phyloP scores from a whole-genome alignment of 2,113 vertebrate species.

The Romanogobio albipinnatus region DNA sequence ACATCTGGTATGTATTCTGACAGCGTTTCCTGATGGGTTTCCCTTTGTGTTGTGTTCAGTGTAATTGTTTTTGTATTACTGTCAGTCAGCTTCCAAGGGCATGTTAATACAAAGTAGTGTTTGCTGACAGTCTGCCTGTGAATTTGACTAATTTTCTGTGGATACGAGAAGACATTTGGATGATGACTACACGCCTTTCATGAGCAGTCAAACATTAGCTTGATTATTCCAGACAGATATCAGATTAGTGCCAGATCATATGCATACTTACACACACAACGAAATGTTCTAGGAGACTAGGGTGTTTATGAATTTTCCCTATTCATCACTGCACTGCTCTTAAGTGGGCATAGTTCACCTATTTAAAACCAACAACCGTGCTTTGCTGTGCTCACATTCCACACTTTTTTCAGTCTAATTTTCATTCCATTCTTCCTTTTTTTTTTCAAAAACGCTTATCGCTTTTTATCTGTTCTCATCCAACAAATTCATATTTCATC shows the following conservation, averaged over 20 bases:
- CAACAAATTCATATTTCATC: too few relatives aligned
- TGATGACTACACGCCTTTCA: not conserved
- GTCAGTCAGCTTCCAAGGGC: not conserved
- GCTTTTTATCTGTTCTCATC: not conserved
- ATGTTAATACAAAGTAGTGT: not conserved
- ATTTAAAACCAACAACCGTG: not conserved
- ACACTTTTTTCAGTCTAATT: not conserved
- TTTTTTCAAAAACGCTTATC: not conserved
- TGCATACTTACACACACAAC: not conserved
- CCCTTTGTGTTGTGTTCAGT: not conserved
- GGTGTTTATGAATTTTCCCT: not conserved
- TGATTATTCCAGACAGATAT: slow-evolving; percentile 8
- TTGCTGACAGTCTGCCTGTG: not conserved
- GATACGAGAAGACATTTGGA: not conserved
- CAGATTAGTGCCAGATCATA: not conserved
- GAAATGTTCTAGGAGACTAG: not conserved
- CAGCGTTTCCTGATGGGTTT: not conserved
- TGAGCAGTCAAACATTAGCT: not conserved
- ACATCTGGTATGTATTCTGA: not conserved
- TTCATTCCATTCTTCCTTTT: slow-evolving; percentile 9
- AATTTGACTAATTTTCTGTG: not conserved
- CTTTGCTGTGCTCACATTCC: not conserved
- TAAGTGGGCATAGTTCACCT: not conserved
- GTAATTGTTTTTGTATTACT: not conserved
- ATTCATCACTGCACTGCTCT: not conserved